Evolutionary conservation across 1,140 invertebrate species (phyloP), one percentile per base, ranked within the genome.

Genomic region (Xylocopa sonorina): DNA sequence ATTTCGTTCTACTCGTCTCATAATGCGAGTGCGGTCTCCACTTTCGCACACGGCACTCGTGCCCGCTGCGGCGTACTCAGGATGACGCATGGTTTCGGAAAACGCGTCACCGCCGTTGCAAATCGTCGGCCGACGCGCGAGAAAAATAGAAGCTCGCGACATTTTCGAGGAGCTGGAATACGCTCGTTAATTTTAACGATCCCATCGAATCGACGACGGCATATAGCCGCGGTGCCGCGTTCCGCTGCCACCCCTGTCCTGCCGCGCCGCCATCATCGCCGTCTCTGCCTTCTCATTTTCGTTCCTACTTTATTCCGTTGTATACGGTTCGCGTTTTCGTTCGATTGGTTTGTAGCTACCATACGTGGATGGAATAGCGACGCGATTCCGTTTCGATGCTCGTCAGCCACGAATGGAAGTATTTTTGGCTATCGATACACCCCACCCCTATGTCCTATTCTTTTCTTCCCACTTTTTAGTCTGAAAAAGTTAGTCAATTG

Each of bases 121-220:
- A 85, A 84, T 69, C 67, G 72, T 66, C 72, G 72, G 32, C 41
- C 60, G 81, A 21, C 60, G 68, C 62, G 67, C 78, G 73, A 81
- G 78, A 83, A 71, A 83, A 83, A 83, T 79, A 71, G 71, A 78
- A 84, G 78, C 78, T 57, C 72, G 78, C 73, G 73, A 85, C 72
- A 76, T 51, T 84, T 85, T 74, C 82, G 71, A 85, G 79, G 63
- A 78, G 78, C 32, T 53, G 62, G 58, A 84, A 78, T 77, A 84
- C 63, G 77, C 80, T 84, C 57, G 80, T 81, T 81, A 87, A 83
- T 83, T 85, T 87, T 78, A 87, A 87, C 72, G 80, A 86, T 74
- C 85, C 55, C 75, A 85, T 84, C 78, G 79, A 86, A 81, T 69
- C 68, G 69, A 74, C 38, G 74, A 66, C 51, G 57, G 53, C 53